phyloP scores from a whole-genome alignment of 1,140 invertebrate species.

The Dolichoris vasculosae region DNA sequence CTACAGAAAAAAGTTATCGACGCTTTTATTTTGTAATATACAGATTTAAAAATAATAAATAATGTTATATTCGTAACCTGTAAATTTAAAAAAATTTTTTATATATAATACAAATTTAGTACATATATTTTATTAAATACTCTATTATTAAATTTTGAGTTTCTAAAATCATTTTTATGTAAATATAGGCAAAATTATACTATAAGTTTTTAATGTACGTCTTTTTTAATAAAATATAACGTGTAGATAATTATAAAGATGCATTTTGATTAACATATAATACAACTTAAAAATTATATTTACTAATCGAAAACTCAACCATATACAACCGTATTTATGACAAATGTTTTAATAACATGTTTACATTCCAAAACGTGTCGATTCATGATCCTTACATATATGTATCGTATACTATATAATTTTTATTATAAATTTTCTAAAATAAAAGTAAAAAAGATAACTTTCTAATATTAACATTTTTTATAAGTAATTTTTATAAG shows the following conservation, averaged over 20 bases:
- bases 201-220: too few species aligned
- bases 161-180: neutral
- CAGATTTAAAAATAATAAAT: too few species aligned
- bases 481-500: neutral
- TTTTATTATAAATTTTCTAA: neutral
- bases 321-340: neutral
- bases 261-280: too few species aligned
- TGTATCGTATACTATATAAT: neutral
- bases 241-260: too few species aligned
- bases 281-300: neutral
- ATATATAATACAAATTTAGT: neutral
- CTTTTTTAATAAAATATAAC: too few species aligned
- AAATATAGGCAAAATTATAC: too few species aligned
- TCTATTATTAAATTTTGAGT: neutral
- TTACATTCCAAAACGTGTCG: neutral
- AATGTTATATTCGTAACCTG: too few species aligned
- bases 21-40: too few species aligned
- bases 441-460: neutral
- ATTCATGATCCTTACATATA: too few species aligned
- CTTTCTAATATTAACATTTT: neutral
- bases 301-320: neutral
- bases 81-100: too few species aligned
- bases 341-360: neutral
- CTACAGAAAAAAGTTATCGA: too few species aligned
- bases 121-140: neutral